Conservation (phyloP, 2,113 vertebrate genomes). For the western clawed frog (Xenopus tropicalis) region DNA sequence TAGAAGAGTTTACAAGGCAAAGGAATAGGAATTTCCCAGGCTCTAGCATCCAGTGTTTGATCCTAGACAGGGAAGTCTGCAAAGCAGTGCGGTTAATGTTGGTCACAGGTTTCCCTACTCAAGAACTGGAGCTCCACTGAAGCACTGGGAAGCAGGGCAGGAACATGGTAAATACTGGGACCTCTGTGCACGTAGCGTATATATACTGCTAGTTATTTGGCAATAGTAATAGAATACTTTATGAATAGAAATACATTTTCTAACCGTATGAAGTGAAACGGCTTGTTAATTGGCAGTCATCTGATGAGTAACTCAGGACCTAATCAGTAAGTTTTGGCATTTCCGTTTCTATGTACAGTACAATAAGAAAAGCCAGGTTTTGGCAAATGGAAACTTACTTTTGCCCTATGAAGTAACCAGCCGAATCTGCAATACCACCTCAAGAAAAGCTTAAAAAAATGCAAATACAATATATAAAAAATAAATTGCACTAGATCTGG, state of each 20-base stretch:
- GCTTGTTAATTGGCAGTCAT: slow-evolving; percentile 61
- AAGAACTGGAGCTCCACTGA: not conserved
- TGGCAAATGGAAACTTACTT: slow-evolving; percentile 59
- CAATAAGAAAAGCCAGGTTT: slow-evolving; percentile 61
- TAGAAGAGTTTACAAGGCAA: not conserved
- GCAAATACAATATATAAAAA: slow-evolving; percentile 23
- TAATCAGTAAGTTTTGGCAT: slow-evolving; percentile 60
- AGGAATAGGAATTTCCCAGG: not conserved
- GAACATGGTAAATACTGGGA: slow-evolving; percentile 30
- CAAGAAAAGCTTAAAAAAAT: slow-evolving; percentile 36
- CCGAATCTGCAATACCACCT: slow-evolving; percentile 57
- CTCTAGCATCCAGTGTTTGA: too few species aligned
- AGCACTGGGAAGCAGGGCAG: slow-evolving; percentile 12
- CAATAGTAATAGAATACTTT: slow-evolving; percentile 53
- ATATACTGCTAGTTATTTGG: slow-evolving; percentile 48
- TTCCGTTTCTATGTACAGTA: slow-evolving; percentile 51
- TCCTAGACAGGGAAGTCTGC: not conserved
- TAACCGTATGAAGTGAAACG: slow-evolving; percentile 52
- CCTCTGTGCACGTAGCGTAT: slow-evolving; percentile 19
- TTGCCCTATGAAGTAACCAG: slow-evolving; percentile 50
- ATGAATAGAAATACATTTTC: slow-evolving; percentile 46
- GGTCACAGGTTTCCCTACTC: not conserved
- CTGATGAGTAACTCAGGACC: slow-evolving; percentile 49
- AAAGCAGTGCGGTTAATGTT: not conserved
- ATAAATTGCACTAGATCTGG: slow-evolving; percentile 53